phyloP scores from a whole-genome alignment of 2,113 vertebrate species.

The Suncus etruscus region DNA sequence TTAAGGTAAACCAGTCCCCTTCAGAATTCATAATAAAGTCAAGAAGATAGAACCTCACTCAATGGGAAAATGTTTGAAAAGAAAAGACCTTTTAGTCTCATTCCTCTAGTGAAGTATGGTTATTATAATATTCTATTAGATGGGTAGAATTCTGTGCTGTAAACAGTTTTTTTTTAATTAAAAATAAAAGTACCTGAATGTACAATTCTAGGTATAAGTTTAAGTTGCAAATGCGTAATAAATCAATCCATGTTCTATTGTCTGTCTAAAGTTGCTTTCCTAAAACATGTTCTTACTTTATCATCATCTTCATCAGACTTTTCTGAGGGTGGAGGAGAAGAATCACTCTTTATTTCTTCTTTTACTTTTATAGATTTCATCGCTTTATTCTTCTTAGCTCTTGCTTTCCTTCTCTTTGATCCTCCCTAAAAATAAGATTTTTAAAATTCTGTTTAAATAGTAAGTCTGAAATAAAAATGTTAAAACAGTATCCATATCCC shows the following conservation, averaged over 20 bases:
- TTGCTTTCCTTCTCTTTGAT: slow-evolving; percentile 94
- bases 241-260: neutral
- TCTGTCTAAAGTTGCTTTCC: neutral
- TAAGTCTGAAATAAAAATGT: slow-evolving; percentile 18
- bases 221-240: slow-evolving; percentile 45
- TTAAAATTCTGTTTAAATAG: slow-evolving; percentile 37
- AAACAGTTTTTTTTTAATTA: neutral
- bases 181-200: neutral
- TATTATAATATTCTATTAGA: neutral
- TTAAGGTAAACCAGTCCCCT: slow-evolving; percentile 35
- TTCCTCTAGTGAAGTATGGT: neutral
- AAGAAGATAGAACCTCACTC: slow-evolving; percentile 52
- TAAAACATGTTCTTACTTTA: slow-evolving; percentile 81
- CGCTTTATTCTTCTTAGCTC: slow-evolving; percentile 94
- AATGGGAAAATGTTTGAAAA: slow-evolving; percentile 72
- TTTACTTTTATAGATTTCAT: slow-evolving; percentile 92
- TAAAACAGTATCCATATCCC: neutral
- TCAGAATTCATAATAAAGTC: slow-evolving; percentile 62
- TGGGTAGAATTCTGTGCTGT: slow-evolving; percentile 19
- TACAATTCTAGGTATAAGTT: neutral
- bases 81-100: slow-evolving; percentile 39
- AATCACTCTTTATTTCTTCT: slow-evolving; percentile 94
- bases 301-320: slow-evolving; percentile 94
- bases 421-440: slow-evolving; percentile 88
- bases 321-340: slow-evolving; percentile 93